These are phyloP conservation scores for Acrocephalus kingi DNA, from an alignment of 2,113 vertebrate species.

Conservation along the genomic window DNA sequence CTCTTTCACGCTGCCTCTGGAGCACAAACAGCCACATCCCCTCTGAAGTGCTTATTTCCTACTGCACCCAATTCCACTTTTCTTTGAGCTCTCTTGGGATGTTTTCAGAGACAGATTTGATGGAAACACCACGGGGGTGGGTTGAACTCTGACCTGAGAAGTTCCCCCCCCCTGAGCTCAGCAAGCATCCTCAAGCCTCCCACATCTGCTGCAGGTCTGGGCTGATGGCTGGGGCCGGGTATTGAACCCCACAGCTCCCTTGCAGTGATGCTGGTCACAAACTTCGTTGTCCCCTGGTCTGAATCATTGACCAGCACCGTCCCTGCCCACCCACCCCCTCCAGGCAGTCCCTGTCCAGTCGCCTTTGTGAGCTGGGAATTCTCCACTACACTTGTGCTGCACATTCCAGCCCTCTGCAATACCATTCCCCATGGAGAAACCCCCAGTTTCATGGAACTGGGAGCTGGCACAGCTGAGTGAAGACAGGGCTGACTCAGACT, in stretches of 20 bases:
- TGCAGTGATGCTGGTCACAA: neutral
- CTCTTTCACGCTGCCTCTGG: neutral
- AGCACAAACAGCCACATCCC: too few species aligned
- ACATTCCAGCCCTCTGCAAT: neutral
- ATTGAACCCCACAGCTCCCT: neutral
- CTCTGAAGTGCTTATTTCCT: neutral
- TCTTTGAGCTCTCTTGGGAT: neutral
- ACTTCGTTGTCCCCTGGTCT: neutral
- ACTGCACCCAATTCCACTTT: neutral
- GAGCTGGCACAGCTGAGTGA: neutral
- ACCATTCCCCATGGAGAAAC: neutral
- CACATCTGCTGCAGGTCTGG: neutral
- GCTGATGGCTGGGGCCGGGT: neutral
- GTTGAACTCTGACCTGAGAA: neutral
- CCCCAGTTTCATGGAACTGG: neutral
- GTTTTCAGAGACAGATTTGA: neutral
- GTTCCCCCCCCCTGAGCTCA: neutral
- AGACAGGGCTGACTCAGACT: neutral
- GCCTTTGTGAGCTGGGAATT: neutral
- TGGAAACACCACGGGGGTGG: neutral
- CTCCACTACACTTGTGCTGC: neutral
- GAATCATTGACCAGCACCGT: neutral
- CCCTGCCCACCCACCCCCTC: neutral
- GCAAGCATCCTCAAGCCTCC: neutral
- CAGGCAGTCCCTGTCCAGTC: neutral